phyloP scores from a whole-genome alignment of 2,888 invertebrate species.

The Eudemis profundana region DNA sequence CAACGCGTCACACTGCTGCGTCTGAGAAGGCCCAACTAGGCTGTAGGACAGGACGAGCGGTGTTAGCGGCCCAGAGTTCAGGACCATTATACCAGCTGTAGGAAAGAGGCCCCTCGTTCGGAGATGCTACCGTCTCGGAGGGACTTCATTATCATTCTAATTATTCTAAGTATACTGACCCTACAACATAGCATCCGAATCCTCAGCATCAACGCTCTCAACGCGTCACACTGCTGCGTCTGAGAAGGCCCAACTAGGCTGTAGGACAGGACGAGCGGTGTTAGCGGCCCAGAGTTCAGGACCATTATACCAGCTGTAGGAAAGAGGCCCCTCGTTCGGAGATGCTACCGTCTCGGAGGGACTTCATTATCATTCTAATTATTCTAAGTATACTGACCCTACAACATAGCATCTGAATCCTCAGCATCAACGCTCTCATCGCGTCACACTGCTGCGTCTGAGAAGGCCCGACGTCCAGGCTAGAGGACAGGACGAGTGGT shows the following conservation, averaged over 20 bases:
- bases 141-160: no score
- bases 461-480: slow-evolving; percentile 51
- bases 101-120: no score
- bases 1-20: no score
- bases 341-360: no score
- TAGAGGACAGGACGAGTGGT: slow-evolving; percentile 65
- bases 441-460: slow-evolving; percentile 61
- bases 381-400: slow-evolving; percentile 59
- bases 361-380: no score
- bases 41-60: no score
- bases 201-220: slow-evolving; percentile 75
- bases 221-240: slow-evolving; percentile 61
- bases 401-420: slow-evolving; percentile 75
- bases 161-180: slow-evolving; percentile 56
- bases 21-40: no score
- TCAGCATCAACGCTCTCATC: slow-evolving; percentile 73
- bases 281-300: slow-evolving; percentile 61
- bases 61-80: no score
- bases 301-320: slow-evolving; percentile 72
- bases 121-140: no score
- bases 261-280: slow-evolving; percentile 68
- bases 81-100: no score
- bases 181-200: slow-evolving; percentile 75
- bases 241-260: slow-evolving; percentile 51
- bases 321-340: no score